Evolutionary conservation across 2,113 vertebrate species (phyloP).

Genomic region (Seriola rivoliana): DNA sequence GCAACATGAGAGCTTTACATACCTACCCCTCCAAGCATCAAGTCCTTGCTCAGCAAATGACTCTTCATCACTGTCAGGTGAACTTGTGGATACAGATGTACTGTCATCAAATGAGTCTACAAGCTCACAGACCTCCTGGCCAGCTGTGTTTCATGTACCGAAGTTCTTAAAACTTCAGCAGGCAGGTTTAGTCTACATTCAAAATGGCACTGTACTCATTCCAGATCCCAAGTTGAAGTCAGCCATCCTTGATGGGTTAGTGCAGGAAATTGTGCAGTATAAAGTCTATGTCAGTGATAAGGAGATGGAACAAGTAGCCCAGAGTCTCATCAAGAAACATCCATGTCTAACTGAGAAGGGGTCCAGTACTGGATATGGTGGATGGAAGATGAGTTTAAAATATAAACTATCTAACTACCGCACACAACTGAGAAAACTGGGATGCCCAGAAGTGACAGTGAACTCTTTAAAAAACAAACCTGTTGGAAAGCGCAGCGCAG

Average conservation of each 20-base stretch:
- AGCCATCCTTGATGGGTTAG: not conserved
- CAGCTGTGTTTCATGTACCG: constrained; percentile 38
- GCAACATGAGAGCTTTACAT: not conserved
- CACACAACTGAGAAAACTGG: constrained; percentile 4
- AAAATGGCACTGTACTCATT: constrained; percentile 21
- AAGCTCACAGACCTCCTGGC: constrained; percentile 38
- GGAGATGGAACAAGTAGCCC: constrained; percentile 7
- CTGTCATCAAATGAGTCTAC: constrained; percentile 20
- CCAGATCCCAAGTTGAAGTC: constrained; percentile 15
- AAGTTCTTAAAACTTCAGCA: constrained; percentile 46
- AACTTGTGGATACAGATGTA: constrained; percentile 33
- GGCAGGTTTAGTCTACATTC: constrained; percentile 11
- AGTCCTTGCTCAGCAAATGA: not conserved
- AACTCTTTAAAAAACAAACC: not conserved
- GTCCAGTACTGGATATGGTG: not conserved
- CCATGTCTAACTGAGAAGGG: constrained; percentile 19
- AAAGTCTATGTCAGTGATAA: constrained; percentile 6
- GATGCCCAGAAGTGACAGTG: too few relatives aligned
- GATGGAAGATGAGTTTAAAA: not conserved
- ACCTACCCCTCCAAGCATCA: not conserved
- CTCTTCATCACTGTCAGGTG: not conserved
- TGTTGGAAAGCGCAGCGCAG: not conserved
- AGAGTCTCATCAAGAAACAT: constrained; percentile 9
- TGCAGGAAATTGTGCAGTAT: not conserved
- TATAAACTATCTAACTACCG: constrained; percentile 1